Conservation (phyloP, 2,888 invertebrate genomes). For the Andrena marginata region DNA sequence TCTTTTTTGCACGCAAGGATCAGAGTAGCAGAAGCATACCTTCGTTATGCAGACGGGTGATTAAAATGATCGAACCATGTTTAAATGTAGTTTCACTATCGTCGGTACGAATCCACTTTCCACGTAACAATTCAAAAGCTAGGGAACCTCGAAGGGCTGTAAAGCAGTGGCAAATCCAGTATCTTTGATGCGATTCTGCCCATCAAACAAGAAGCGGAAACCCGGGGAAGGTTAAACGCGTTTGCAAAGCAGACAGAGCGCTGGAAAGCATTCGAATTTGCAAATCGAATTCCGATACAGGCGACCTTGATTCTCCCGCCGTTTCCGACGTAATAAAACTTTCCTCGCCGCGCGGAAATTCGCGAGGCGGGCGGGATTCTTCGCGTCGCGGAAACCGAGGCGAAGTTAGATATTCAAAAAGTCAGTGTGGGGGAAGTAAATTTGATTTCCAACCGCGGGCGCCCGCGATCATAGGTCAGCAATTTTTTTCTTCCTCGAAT, state of each 20-base stretch:
- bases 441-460: slow-evolving; percentile 58
- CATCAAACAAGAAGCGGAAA: background rate
- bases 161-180: background rate
- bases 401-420: slow-evolving; percentile 61
- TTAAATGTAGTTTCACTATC: too few species aligned
- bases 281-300: slow-evolving; percentile 27
- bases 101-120: background rate
- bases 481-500: slow-evolving; percentile 55
- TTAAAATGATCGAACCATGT: too few species aligned
- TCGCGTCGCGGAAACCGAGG: slow-evolving; percentile 33
- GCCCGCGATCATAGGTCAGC: slow-evolving; percentile 61
- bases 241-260: background rate
- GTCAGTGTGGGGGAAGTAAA: slow-evolving; percentile 57
- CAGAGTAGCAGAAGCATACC: too few species aligned
- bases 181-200: background rate
- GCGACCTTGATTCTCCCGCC: slow-evolving; percentile 41
- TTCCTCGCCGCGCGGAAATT: slow-evolving; percentile 16
- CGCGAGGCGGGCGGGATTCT: slow-evolving; percentile 20
- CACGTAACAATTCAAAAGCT: background rate
- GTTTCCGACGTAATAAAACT: slow-evolving; percentile 44
- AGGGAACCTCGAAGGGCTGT: background rate
- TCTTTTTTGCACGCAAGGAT: too few species aligned
- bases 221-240: background rate
- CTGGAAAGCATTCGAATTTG: slow-evolving; percentile 26
- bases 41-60: too few species aligned